These are phyloP conservation scores for Phacellophora camtschatica DNA, from an alignment of 30 jellyfish, hydroid and myxozoan species.

Conservation along the genomic window DNA sequence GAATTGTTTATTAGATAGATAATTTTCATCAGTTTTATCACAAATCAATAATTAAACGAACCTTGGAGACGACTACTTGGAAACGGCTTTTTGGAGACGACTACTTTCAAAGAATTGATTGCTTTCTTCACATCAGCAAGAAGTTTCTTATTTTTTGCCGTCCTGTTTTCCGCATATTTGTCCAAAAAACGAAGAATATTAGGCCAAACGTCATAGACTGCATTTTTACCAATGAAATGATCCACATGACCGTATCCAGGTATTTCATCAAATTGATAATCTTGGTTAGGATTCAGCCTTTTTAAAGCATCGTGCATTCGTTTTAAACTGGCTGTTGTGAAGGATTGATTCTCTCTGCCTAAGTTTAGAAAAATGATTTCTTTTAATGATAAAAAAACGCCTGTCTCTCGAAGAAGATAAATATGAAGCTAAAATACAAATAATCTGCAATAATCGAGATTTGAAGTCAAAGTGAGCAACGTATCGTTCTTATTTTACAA, in stretches of 20 bases:
- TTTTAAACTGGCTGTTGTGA: slow-evolving; percentile 11
- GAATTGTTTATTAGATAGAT: too few relatives aligned
- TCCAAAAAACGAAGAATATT: slow-evolving; percentile 39
- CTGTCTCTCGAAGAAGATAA: too few relatives aligned
- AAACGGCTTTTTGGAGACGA: too few relatives aligned
- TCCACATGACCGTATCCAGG: slow-evolving; percentile 86
- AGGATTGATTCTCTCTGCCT: slow-evolving; percentile 60
- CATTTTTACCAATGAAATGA: slow-evolving; percentile 73
- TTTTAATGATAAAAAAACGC: too few relatives aligned
- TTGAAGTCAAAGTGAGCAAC: too few relatives aligned
- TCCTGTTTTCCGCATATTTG: slow-evolving; percentile 64
- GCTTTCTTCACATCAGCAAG: slow-evolving; percentile 24
- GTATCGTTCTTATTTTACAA: too few relatives aligned
- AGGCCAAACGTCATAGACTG: slow-evolving; percentile 73
- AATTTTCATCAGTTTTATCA: too few relatives aligned
- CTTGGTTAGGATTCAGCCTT: slow-evolving; percentile 46
- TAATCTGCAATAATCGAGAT: too few relatives aligned
- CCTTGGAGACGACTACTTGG: too few relatives aligned
- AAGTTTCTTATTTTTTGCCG: background rate
- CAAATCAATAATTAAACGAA: too few relatives aligned
- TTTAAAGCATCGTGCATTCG: slow-evolving; percentile 27
- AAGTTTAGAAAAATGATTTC: too few relatives aligned
- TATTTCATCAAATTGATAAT: slow-evolving; percentile 9
- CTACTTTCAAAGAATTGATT: background rate
- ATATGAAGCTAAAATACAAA: too few relatives aligned